phyloP scores from a whole-genome alignment of 2,797 vertebrate genomes.

The Heterohyrax brucei region DNA sequence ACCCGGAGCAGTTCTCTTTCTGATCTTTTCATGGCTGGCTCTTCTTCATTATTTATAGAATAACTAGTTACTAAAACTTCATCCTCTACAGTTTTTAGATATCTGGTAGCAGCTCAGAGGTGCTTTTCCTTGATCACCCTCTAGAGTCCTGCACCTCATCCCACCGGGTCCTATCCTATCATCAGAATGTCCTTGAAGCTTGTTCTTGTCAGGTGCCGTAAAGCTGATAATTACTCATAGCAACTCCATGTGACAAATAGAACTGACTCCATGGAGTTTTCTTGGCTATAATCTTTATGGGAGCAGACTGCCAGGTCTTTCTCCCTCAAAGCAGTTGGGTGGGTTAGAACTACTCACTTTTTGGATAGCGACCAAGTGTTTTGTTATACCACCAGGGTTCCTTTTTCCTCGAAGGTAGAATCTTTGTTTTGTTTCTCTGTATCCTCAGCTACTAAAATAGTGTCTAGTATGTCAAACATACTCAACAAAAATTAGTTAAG shows the following conservation, averaged over 20 bases:
- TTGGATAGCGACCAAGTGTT: no score
- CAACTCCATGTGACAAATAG: no score
- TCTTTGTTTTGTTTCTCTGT: background rate
- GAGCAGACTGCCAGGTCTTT: no score
- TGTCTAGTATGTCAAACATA: background rate
- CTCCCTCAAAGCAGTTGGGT: no score
- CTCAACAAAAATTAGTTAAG: no score
- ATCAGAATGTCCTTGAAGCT: background rate
- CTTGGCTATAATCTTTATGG: no score
- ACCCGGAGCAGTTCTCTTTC: background rate
- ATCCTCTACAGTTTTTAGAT: background rate
- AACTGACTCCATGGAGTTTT: no score
- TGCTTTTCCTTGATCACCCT: background rate
- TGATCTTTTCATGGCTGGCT: background rate
- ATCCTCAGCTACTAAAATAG: background rate
- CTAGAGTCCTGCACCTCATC: background rate
- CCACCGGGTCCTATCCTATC: background rate
- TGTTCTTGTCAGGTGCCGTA: no score
- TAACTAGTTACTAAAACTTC: background rate
- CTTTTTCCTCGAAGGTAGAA: background rate
- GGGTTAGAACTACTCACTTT: no score
- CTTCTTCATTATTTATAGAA: constrained; percentile 34
- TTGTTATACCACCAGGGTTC: no score
- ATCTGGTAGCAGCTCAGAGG: background rate
- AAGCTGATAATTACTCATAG: no score